phyloP scores from a whole-genome alignment of 2,113 vertebrate genomes.

The Grammomys dolichurus region DNA sequence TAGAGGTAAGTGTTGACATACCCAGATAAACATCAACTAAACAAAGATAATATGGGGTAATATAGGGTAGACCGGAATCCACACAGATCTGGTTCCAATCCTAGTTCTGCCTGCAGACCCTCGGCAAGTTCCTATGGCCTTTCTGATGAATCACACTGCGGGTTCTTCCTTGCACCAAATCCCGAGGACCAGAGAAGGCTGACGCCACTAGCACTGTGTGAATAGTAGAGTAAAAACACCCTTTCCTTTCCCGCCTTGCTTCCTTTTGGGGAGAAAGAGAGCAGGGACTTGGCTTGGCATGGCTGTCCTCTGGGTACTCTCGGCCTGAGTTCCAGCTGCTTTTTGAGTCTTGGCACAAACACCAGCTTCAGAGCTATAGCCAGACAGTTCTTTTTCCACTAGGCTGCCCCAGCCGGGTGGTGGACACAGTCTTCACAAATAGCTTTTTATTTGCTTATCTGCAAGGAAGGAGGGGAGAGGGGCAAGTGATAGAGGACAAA shows the following conservation, averaged over 20 bases:
- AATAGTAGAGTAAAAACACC: neutral
- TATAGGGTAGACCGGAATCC: too few species aligned
- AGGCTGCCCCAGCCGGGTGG: neutral
- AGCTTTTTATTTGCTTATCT: slow-evolving; percentile 79
- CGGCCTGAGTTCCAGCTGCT: neutral
- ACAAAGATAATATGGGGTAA: neutral
- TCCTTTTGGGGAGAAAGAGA: neutral
- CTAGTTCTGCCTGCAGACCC: neutral
- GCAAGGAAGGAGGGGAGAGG: neutral
- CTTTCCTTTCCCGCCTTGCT: neutral
- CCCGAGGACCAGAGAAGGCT: neutral
- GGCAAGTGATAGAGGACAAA: slow-evolving; percentile 85
- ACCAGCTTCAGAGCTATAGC: neutral
- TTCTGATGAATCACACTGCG: neutral
- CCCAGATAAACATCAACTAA: neutral
- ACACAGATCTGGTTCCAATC: neutral
- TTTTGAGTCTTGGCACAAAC: neutral
- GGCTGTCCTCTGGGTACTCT: neutral
- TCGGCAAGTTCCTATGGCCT: neutral
- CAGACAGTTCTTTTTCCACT: neutral
- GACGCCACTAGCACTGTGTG: neutral
- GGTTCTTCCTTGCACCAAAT: neutral
- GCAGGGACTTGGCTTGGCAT: neutral
- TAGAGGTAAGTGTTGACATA: neutral
- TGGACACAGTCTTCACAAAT: slow-evolving; percentile 34